Evolutionary conservation across 2,113 vertebrate species (phyloP).

Genomic region (Thryonomys swinderianus): DNA sequence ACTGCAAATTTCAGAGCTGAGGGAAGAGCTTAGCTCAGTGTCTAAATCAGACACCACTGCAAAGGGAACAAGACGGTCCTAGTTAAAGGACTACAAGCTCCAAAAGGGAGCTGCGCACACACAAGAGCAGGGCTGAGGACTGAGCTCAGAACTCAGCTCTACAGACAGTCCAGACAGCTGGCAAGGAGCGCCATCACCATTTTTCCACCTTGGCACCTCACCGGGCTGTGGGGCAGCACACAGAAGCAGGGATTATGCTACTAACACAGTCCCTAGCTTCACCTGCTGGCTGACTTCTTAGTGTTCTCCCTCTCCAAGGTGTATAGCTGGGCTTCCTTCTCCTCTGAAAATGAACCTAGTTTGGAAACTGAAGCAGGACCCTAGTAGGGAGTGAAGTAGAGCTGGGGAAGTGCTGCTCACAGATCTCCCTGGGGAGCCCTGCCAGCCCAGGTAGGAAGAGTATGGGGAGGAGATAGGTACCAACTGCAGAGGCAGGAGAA

Average conservation of each 20-base stretch:
- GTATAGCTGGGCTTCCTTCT: neutral
- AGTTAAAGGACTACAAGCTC: neutral
- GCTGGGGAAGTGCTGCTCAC: neutral
- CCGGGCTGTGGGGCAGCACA: accelerated
- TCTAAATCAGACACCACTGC: neutral
- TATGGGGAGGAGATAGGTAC: neutral
- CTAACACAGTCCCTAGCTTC: neutral
- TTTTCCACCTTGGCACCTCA: neutral
- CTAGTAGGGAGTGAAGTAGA: neutral
- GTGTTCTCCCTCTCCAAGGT: neutral
- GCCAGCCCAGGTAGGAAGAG: too few species aligned
- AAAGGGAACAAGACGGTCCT: neutral
- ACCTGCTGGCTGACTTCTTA: neutral
- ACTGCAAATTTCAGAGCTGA: neutral
- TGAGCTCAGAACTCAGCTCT: neutral
- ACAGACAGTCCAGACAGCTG: neutral
- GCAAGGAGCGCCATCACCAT: neutral
- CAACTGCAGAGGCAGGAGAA: neutral
- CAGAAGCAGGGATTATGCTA: neutral
- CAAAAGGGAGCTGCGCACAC: too few species aligned
- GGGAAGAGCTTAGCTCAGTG: too few species aligned
- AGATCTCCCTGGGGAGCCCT: too few species aligned
- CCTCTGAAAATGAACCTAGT: neutral
- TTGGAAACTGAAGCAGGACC: neutral
- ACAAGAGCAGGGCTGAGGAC: neutral